phyloP scores from a whole-genome alignment of 2,113 vertebrate species.

The Elaphurus davidianus region DNA sequence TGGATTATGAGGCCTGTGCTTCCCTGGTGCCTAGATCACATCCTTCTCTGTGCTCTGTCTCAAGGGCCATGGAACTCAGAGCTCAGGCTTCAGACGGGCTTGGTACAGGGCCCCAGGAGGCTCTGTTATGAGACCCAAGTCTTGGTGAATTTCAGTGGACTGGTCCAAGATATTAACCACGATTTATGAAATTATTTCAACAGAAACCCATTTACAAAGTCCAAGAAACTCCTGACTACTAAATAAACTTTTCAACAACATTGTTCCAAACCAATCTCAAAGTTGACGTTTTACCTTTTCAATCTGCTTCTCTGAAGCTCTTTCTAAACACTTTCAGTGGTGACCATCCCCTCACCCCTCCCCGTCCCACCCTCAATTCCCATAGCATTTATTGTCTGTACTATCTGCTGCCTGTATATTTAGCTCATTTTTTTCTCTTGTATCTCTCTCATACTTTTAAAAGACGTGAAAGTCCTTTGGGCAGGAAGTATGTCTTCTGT shows the following conservation, averaged over 20 bases:
- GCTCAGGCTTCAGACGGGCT: not conserved
- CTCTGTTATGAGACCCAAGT: not conserved
- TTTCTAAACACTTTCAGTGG: not conserved
- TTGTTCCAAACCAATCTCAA: not conserved
- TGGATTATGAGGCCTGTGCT: not conserved
- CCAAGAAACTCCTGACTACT: not conserved
- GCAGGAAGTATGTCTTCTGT: not conserved
- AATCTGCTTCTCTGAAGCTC: not conserved
- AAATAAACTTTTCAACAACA: not conserved
- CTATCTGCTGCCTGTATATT: not conserved
- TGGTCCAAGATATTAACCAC: not conserved
- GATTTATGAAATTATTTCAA: not conserved
- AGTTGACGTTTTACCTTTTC: not conserved
- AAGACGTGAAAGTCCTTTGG: not conserved
- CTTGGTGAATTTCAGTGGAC: not conserved
- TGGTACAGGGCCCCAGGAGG: not conserved
- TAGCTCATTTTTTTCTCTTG: not conserved
- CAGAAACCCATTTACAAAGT: not conserved
- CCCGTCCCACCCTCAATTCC: not conserved
- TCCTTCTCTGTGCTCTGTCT: not conserved
- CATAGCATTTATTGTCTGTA: not conserved
- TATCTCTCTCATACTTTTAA: not conserved
- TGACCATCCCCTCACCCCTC: rapidly evolving
- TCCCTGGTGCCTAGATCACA: not conserved
- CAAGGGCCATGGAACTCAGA: not conserved